Conservation (phyloP, 2,888 invertebrate species). For the Drosophila atripex region DNA sequence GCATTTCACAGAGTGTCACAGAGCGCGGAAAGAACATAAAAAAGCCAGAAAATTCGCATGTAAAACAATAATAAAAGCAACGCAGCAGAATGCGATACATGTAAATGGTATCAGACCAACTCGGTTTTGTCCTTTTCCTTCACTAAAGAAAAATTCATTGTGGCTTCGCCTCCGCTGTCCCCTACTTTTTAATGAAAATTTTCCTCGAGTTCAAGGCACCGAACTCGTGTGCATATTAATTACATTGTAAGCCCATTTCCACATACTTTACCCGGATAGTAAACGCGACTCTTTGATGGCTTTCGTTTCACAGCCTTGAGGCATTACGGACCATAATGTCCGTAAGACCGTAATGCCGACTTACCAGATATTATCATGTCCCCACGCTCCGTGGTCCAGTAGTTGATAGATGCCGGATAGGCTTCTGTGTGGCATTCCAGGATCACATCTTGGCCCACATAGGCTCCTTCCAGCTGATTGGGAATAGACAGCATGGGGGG, state of each 20-base stretch:
- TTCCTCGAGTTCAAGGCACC: conserved; percentile 23
- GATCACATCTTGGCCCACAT: conserved; percentile 93
- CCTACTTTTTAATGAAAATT: conserved; percentile 53
- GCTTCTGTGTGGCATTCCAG: conserved; percentile 96
- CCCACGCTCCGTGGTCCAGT: conserved; percentile 95
- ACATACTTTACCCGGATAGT: conserved; percentile 60
- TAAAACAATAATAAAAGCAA: conserved; percentile 27
- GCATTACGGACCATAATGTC: not conserved
- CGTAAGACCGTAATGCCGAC: too few species aligned
- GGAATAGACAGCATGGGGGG: conserved; percentile 97
- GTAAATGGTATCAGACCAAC: conserved; percentile 42
- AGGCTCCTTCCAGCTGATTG: conserved; percentile 95
- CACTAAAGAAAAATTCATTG: not conserved
- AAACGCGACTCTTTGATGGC: conserved; percentile 33
- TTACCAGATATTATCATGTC: conserved; percentile 97
- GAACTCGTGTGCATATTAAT: conserved; percentile 55
- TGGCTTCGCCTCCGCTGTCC: conserved; percentile 35
- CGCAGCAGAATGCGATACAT: conserved; percentile 14
- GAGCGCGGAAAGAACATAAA: conserved; percentile 12
- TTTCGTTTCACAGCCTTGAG: conserved; percentile 23
- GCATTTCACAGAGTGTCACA: conserved; percentile 29
- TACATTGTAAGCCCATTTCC: conserved; percentile 72
- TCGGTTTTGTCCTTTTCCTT: conserved; percentile 41
- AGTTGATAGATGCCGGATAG: conserved; percentile 96
- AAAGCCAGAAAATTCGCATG: conserved; percentile 32